phyloP scores from a whole-genome alignment of 2,888 invertebrate genomes.

The Steinernema hermaphroditum region DNA sequence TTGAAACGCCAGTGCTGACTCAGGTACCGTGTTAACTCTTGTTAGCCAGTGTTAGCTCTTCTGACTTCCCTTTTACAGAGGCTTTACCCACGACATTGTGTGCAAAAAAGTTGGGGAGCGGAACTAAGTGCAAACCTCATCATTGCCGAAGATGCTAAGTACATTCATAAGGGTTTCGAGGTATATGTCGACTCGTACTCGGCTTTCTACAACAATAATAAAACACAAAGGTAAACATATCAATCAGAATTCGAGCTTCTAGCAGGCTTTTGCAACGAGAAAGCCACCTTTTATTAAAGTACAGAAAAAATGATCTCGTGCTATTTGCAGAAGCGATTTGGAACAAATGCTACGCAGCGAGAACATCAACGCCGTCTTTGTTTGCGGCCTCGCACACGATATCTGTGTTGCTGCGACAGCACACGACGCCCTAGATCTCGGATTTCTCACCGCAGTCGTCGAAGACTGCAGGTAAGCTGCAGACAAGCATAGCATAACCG shows the following conservation, averaged over 20 bases:
- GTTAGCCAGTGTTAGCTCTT: background rate
- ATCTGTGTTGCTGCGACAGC: slow-evolving; percentile 77
- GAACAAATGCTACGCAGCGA: slow-evolving; percentile 79
- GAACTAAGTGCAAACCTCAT: slow-evolving; percentile 82
- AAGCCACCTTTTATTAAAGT: background rate
- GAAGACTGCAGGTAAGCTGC: slow-evolving; percentile 53
- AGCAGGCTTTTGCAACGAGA: no score
- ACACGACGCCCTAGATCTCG: slow-evolving; percentile 45
- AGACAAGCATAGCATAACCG: background rate
- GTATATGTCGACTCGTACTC: slow-evolving; percentile 95
- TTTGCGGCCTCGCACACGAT: slow-evolving; percentile 92
- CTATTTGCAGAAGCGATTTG: slow-evolving; percentile 79
- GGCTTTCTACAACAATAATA: slow-evolving; percentile 94
- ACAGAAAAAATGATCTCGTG: background rate
- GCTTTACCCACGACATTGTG: slow-evolving; percentile 93
- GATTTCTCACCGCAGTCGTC: slow-evolving; percentile 56
- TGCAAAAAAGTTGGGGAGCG: slow-evolving; percentile 91
- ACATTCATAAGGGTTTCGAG: slow-evolving; percentile 76
- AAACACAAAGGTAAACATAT: background rate
- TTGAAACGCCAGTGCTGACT: slow-evolving; percentile 81
- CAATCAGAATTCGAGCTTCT: background rate
- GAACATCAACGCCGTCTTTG: slow-evolving; percentile 86
- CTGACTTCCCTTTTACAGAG: slow-evolving; percentile 67
- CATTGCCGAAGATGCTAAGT: slow-evolving; percentile 49
- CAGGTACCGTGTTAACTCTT: no score